These are phyloP conservation scores for Hirudinaria manillensis DNA, from an alignment of 2,888 invertebrate species.

Conservation along the genomic window DNA sequence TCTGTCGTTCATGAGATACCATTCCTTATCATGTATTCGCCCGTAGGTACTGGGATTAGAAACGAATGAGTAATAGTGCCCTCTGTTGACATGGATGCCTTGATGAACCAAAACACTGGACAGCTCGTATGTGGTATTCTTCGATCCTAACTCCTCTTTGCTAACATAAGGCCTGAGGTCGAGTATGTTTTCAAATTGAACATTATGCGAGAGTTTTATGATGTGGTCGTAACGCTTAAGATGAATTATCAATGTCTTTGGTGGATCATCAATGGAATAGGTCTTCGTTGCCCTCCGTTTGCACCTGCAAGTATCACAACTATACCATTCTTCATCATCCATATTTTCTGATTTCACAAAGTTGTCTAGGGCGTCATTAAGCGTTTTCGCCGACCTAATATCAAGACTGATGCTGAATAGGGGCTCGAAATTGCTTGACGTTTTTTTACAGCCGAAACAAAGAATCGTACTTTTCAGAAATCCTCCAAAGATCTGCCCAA, in stretches of 20 bases:
- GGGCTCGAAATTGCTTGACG: constrained; percentile 24
- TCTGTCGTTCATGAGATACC: constrained; percentile 16
- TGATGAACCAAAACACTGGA: constrained; percentile 15
- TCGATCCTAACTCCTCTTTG: not conserved
- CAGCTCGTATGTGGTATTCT: not conserved
- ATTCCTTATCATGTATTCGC: not conserved
- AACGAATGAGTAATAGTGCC: constrained; percentile 21
- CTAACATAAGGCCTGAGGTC: constrained; percentile 20
- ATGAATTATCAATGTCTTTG: constrained; percentile 5
- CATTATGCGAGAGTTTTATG: constrained; percentile 1
- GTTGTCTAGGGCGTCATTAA: constrained; percentile 17
- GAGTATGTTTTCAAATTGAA: not conserved
- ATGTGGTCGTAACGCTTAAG: constrained; percentile 17
- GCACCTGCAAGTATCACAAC: constrained; percentile 9
- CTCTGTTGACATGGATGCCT: constrained; percentile 3
- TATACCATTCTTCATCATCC: constrained; percentile 21
- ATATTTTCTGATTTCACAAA: not conserved
- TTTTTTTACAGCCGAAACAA: constrained; percentile 11
- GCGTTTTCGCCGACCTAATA: not conserved
- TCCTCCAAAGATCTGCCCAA: constrained; percentile 24
- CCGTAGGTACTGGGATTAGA: not conserved
- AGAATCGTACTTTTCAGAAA: constrained; percentile 22
- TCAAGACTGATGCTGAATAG: constrained; percentile 23
- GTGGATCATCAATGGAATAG: not conserved
- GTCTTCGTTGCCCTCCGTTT: constrained; percentile 15